A percentile compares a stretch with the other conserved stretches of the same genome.
phyloP scores from a whole-genome alignment of 2,888 invertebrate genomes.

The Mesorhabditis spiculigera region DNA sequence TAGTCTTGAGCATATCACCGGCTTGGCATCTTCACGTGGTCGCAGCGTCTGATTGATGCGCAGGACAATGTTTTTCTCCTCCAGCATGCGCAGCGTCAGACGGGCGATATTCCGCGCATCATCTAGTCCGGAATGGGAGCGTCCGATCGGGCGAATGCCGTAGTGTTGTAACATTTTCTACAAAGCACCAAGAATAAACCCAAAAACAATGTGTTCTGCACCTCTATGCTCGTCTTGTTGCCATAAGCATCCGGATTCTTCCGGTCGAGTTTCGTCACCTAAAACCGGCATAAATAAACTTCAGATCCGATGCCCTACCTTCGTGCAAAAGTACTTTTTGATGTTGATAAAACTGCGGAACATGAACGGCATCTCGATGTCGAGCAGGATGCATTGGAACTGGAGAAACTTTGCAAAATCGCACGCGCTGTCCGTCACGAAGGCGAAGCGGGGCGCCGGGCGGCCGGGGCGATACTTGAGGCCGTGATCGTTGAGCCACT shows the following conservation, averaged over 20 bases:
- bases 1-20: not conserved
- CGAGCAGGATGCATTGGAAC: slow-evolving; percentile 61
- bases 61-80: slow-evolving; percentile 14
- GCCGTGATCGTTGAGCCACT: slow-evolving; percentile 62
- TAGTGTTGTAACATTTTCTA: slow-evolving; percentile 63
- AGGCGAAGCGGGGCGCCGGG: slow-evolving; percentile 60
- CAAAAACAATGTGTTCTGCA: too few relatives aligned
- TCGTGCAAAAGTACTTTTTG: slow-evolving; percentile 21
- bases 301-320: not conserved
- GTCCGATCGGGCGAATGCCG: slow-evolving; percentile 65
- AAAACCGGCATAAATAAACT: slow-evolving; percentile 12
- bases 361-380: slow-evolving; percentile 43
- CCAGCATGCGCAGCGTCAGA: slow-evolving; percentile 63
- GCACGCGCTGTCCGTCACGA: slow-evolving; percentile 66
- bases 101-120: slow-evolving; percentile 67
- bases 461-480: slow-evolving; percentile 59
- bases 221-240: too few relatives aligned
- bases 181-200: too few relatives aligned
- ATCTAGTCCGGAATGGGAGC: slow-evolving; percentile 66
- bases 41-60: not conserved
- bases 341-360: slow-evolving; percentile 64
- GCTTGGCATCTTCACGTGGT: not conserved
- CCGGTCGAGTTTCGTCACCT: slow-evolving; percentile 16
- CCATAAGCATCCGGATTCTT: not conserved
- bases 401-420: slow-evolving; percentile 67